phyloP scores from a whole-genome alignment of 2,113 vertebrate species.

The Camelus bactrianus region DNA sequence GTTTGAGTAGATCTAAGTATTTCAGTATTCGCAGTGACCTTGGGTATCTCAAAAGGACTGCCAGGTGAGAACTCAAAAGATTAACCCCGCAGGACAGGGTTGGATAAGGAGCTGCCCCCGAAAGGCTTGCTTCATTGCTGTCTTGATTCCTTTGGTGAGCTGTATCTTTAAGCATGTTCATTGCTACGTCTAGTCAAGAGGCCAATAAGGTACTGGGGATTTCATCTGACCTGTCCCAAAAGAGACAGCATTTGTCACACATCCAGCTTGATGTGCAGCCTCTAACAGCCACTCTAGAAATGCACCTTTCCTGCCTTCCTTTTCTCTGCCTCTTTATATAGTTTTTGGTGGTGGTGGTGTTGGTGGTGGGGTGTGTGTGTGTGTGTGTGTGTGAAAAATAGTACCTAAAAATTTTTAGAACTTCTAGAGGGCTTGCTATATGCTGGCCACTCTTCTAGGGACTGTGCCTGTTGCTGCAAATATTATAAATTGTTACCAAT shows the following conservation, averaged over 20 bases:
- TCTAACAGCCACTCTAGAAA: neutral
- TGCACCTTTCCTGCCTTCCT: neutral
- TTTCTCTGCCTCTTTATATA: neutral
- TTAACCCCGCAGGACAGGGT: neutral
- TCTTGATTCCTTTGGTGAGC: neutral
- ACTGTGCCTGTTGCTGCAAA: neutral
- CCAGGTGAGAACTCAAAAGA: constrained; percentile 42
- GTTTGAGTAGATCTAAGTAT: constrained; percentile 76
- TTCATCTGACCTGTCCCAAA: neutral
- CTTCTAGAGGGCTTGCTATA: neutral
- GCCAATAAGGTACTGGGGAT: neutral
- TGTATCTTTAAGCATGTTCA: neutral
- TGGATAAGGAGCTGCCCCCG: no score
- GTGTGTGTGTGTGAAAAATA: neutral
- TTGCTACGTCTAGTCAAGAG: neutral
- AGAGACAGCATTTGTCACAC: neutral
- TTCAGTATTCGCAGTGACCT: constrained; percentile 74
- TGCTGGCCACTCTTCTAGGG: neutral
- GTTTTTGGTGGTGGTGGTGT: neutral
- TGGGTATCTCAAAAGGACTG: constrained; percentile 23
- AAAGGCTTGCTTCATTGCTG: neutral
- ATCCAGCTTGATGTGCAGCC: rapidly evolving
- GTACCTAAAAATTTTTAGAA: neutral
- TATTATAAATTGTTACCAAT: neutral
- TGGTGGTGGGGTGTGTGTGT: no score